These are phyloP conservation scores for Eubucco bourcierii DNA, from an alignment of 2,113 vertebrate species.

Conservation along the genomic window DNA sequence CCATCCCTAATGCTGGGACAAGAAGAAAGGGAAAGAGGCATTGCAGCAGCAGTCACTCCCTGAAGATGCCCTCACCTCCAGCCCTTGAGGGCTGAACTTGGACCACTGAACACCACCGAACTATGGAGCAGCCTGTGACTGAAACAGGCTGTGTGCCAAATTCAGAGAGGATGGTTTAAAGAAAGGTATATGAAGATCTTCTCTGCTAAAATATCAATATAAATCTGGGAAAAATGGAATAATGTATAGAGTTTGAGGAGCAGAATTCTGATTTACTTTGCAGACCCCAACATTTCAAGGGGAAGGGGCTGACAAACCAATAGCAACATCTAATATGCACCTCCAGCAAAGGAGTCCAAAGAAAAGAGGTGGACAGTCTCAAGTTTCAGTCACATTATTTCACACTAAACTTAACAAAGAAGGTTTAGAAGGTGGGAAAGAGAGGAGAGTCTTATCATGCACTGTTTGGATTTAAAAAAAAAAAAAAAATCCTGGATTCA, in stretches of 20 bases:
- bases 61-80: accelerated
- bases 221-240: background rate
- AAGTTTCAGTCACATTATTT: background rate
- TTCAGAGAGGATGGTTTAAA: background rate
- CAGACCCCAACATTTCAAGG: background rate
- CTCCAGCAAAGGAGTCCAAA: background rate
- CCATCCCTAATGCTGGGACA: accelerated
- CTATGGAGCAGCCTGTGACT: background rate
- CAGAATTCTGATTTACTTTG: background rate
- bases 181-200: background rate
- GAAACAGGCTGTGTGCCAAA: background rate
- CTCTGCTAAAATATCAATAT: background rate
- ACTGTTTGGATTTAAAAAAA: background rate
- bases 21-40: background rate
- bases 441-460: background rate
- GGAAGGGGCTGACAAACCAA: background rate
- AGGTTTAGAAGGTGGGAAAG: background rate
- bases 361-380: background rate
- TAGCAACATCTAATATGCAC: accelerated
- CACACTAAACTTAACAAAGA: background rate
- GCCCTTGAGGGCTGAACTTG: accelerated
- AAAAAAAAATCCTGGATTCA: background rate
- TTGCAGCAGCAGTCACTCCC: accelerated
- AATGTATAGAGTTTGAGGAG: background rate
- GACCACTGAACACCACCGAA: background rate